Conservation (phyloP, 2,888 invertebrate genomes). For the Brenthis ino region DNA sequence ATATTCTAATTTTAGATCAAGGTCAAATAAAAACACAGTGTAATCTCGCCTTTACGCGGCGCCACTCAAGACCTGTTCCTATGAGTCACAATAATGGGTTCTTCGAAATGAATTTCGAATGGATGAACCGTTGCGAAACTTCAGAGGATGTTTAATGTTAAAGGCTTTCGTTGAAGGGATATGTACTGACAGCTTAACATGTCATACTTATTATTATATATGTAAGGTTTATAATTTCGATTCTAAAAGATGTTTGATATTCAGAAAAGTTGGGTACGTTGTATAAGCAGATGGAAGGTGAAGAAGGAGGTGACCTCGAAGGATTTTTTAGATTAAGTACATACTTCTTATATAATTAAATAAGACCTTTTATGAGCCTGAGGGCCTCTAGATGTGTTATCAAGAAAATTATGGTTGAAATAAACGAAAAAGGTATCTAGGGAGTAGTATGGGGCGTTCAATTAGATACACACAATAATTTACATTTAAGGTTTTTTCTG, state of each 20-base stretch:
- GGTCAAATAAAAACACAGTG: slow-evolving; percentile 30
- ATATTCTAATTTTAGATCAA: slow-evolving; percentile 20
- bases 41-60: slow-evolving; percentile 40
- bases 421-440: no score
- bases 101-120: slow-evolving; percentile 61
- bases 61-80: slow-evolving; percentile 64
- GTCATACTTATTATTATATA: no score
- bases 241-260: no score
- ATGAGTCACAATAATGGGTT: slow-evolving; percentile 68
- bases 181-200: neutral
- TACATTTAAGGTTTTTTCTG: slow-evolving; percentile 7
- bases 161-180: slow-evolving; percentile 30
- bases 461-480: slow-evolving; percentile 2
- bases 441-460: neutral
- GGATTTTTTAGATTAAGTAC: no score
- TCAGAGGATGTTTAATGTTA: slow-evolving; percentile 39
- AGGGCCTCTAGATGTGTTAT: no score
- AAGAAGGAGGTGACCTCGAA: no score
- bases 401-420: no score
- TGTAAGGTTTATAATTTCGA: no score
- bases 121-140: slow-evolving; percentile 61
- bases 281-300: no score
- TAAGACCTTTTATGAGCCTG: no score
- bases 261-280: no score
- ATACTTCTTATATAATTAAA: no score